A percentile compares a stretch with the other conserved stretches of the same genome.
Evolutionary conservation across 2,797 vertebrate genomes (phyloP).

Genomic region (Petrocephalus sullivani): DNA sequence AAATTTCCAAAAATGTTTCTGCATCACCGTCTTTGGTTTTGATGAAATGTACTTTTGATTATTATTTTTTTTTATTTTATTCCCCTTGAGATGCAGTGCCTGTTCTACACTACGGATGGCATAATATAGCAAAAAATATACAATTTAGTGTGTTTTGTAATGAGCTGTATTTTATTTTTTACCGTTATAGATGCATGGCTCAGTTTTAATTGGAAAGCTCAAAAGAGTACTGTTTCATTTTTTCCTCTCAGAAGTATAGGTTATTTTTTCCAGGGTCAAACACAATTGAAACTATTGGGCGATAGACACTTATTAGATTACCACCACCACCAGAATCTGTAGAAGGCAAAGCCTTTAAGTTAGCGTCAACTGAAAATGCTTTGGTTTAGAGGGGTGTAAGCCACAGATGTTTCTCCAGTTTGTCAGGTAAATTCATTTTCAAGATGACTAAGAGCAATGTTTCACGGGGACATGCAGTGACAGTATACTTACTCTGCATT

Average conservation of each 20-base stretch:
- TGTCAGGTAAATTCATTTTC: background rate
- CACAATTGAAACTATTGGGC: background rate
- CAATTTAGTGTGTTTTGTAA: background rate
- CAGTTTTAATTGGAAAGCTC: background rate
- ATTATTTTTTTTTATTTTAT: background rate
- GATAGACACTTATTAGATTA: background rate
- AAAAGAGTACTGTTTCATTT: background rate
- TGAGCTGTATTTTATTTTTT: background rate
- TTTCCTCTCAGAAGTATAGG: background rate
- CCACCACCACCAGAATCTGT: background rate
- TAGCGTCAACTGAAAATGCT: background rate
- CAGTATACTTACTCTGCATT: conserved; percentile 13
- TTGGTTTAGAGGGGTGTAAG: background rate
- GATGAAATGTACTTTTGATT: background rate
- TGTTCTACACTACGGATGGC: background rate
- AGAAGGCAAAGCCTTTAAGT: background rate
- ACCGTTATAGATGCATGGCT: background rate
- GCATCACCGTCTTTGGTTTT: background rate
- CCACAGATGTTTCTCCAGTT: background rate
- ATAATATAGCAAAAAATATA: background rate
- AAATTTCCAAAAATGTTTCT: background rate
- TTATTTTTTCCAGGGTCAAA: background rate
- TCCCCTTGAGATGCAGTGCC: background rate
- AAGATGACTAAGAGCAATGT: background rate
- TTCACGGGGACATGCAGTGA: background rate